These are phyloP conservation scores for Danaus chrysippus DNA, from an alignment of 2,888 invertebrate genomes.

Conservation along the genomic window DNA sequence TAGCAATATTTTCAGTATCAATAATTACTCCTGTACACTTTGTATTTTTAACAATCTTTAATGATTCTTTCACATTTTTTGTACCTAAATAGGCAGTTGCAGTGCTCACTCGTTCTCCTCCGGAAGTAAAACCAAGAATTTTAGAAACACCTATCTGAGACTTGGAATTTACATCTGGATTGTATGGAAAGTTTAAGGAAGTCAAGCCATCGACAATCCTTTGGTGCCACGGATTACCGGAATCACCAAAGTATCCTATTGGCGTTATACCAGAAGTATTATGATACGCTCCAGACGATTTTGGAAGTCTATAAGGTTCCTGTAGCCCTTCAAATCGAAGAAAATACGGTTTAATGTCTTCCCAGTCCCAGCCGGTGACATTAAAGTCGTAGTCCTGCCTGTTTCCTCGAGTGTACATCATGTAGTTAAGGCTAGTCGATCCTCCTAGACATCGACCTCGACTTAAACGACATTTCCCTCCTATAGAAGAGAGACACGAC, in stretches of 20 bases:
- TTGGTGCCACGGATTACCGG: conserved; percentile 50
- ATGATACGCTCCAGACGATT: conserved; percentile 49
- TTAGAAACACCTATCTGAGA: conserved; percentile 54
- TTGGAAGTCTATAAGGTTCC: conserved; percentile 41
- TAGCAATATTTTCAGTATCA: conserved; percentile 39
- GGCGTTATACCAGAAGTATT: conserved; percentile 51
- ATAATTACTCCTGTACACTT: conserved; percentile 50
- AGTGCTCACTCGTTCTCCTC: conserved; percentile 51
- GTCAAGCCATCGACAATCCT: conserved; percentile 42
- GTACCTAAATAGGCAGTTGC: conserved; percentile 50
- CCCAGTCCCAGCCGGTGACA: conserved; percentile 54
- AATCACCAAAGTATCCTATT: conserved; percentile 44
- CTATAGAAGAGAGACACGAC: conserved; percentile 49
- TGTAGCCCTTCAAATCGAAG: conserved; percentile 52
- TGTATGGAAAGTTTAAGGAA: conserved; percentile 44
- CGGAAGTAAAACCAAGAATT: conserved; percentile 46
- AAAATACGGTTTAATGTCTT: conserved; percentile 53
- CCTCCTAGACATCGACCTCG: conserved; percentile 62
- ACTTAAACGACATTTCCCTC: conserved; percentile 43
- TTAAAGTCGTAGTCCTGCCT: conserved; percentile 45
- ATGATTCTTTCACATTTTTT: conserved; percentile 37
- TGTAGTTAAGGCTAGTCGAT: conserved; percentile 59
- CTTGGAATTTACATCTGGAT: conserved; percentile 50
- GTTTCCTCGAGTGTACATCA: conserved; percentile 59
- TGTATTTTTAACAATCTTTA: conserved; percentile 47